Base-by-base conservation (phyloP, 2,888 invertebrate species). In the Drosophila paramelanica region DNA sequence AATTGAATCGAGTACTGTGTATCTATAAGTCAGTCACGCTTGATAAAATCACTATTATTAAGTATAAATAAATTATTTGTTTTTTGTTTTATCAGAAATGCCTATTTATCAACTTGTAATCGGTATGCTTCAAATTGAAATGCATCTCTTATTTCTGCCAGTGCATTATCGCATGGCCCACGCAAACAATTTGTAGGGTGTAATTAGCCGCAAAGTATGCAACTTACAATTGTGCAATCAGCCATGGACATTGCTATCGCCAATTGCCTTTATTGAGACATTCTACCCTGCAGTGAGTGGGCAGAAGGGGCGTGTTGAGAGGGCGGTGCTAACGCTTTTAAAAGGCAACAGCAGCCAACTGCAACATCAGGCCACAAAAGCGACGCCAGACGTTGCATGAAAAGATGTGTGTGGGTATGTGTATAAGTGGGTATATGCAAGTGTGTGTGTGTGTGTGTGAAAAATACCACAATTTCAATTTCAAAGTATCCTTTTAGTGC, bases 401-500 rank as follows among this genome's bases (percentile, higher is more conserved):
- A 17, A 25, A 13, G 41, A 31, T 31, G 36, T 45, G 56, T 38
- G 38, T 51, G 38, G 14, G 33, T 11, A 13, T 20, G 11, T 11
- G n/a, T 39, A 31, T 39, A 31, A 11, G 36, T 23, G 38, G 60
- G 39, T 51, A 6, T 14, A 23, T 43, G 5, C n/a, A n/a, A n/a
- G 41, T 43, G 64, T 56, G 52, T 41, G 49, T 42, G 62, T 61
- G 45, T 53, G 53, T 71, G 67, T 69, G 70, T 66, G 67, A 60
- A 75, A 77, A 80, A 78, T 73, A 77, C 85, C 85, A 79, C 85
- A 87, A 85, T 87, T 85, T 85, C 82, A 87, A 85, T 85, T 82
- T 87, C 85, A 87, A 85, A 87, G 88, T 87, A 85, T 87, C 88
- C 87, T 85, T 85, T 85, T 87, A 87, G 88, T 82, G 75, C 70